Evolutionary conservation across 2,888 invertebrate species (phyloP), one percentile per base, ranked within the genome.

Genomic region (Dendrolimus pini): DNA sequence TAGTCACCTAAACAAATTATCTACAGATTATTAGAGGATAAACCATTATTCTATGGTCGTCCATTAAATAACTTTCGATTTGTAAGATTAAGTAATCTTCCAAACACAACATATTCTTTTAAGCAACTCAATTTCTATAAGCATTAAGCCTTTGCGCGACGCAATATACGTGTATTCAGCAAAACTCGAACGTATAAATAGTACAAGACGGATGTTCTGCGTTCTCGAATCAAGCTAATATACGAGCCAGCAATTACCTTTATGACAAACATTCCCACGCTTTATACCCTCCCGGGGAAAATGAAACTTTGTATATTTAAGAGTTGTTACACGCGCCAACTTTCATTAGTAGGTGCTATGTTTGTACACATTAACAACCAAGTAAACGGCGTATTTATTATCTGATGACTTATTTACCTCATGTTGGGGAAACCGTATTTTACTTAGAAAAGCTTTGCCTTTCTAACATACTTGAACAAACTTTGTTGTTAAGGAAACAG

Each of bases 191-290:
- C 0, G 30, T 30, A 30, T 30, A 30, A 30, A 30, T 30, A 30
- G 30, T 30, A 30, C 30, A 30, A 58, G 68, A 70, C 60, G 60
- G 59, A 64, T 56, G 60, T 61, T 61, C 62, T 60, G 59, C 59
- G 57, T 66, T 66, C 67, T 69, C 61, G 56, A 70, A 66, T 62
- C 64, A 75, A 75, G 70, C 69, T 77, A 72, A 80, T 72, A 78
- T 74, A 77, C 73, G 74, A 75, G 66, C 69, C 70, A 63, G 73
- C 72, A 74, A 80, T 80, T 78, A 78, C 76, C 77, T 74, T 64
- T 69, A 71, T 63, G 67, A 72, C 71, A 73, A 76, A 75, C 75
- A 74, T 75, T 74, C 66, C 62, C 62, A 30, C 59, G 65, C 64
- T 69, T 72, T 65, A 70, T 67, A 63, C 68, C 69, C 64, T 66